phyloP scores from a whole-genome alignment of 2,888 invertebrate genomes.

The Hetaerina titia region DNA sequence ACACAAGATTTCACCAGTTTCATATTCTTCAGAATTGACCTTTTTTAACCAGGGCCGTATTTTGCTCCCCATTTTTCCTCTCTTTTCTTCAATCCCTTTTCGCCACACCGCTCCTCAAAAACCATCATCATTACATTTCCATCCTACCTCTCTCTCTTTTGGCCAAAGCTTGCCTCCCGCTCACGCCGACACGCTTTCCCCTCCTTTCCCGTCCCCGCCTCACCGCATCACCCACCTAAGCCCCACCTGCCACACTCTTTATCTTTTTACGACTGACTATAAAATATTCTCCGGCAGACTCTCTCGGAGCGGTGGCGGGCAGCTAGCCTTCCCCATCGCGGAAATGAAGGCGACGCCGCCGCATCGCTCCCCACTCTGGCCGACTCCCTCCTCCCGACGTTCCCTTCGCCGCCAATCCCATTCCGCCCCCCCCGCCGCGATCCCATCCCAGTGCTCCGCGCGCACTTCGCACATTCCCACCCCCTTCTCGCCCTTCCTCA shows the following conservation, averaged over 20 bases:
- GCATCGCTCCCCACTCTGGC: neutral
- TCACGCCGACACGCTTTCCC: neutral
- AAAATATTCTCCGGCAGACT: neutral
- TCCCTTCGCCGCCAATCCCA: neutral
- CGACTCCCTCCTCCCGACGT: neutral
- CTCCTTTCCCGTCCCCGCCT: neutral
- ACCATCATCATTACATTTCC: neutral
- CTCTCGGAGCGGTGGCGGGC: neutral
- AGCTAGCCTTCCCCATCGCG: neutral
- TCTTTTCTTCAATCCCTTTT: neutral
- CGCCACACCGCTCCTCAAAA: neutral
- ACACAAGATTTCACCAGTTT: neutral
- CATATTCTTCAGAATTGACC: conserved; percentile 1
- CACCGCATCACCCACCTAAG: neutral
- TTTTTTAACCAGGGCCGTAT: neutral
- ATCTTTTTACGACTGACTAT: conserved; percentile 28
- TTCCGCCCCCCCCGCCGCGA: neutral
- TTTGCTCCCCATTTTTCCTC: neutral
- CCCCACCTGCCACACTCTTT: conserved; percentile 25
- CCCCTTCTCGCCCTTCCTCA: neutral
- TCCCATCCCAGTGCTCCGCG: neutral
- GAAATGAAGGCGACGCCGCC: neutral
- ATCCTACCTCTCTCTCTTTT: no score
- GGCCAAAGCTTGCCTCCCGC: neutral
- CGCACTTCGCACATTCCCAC: neutral